A percentile compares a stretch with the other conserved stretches of the same genome.
Conservation (phyloP, 2,888 invertebrate species). For the Eilema sororculum region DNA sequence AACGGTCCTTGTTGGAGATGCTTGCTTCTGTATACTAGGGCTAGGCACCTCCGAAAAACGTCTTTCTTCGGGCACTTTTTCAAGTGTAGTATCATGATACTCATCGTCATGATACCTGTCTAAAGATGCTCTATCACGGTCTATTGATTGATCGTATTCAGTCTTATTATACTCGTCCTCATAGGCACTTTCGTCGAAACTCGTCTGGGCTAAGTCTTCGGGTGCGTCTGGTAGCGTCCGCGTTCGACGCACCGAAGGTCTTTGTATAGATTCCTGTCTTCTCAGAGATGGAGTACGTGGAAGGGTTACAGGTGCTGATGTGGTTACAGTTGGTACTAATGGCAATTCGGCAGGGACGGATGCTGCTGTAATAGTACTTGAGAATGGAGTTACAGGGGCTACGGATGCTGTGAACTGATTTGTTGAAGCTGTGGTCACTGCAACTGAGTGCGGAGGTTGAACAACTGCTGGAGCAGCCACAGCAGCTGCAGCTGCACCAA, state of each 20-base stretch:
- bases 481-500: constrained; percentile 83
- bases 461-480: constrained; percentile 71
- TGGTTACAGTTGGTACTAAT: constrained; percentile 71
- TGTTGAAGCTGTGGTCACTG: constrained; percentile 58
- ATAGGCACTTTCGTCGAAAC: constrained; percentile 86
- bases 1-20: constrained; percentile 77
- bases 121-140: constrained; percentile 77
- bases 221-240: constrained; percentile 83
- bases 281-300: constrained; percentile 79
- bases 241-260: constrained; percentile 81
- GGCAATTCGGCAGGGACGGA: constrained; percentile 79
- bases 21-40: constrained; percentile 74
- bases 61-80: constrained; percentile 73
- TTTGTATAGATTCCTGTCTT: constrained; percentile 85
- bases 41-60: constrained; percentile 68
- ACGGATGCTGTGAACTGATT: constrained; percentile 66
- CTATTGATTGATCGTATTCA: constrained; percentile 81
- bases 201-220: constrained; percentile 75
- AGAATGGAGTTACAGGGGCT: constrained; percentile 71
- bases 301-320: constrained; percentile 72
- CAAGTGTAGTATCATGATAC: constrained; percentile 75
- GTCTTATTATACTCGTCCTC: constrained; percentile 85
- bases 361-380: constrained; percentile 72
- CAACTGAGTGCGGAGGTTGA: constrained; percentile 58
- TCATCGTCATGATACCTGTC: constrained; percentile 82